phyloP scores from a whole-genome alignment of 2,113 vertebrate species.

The Paradoxurus hermaphroditus region DNA sequence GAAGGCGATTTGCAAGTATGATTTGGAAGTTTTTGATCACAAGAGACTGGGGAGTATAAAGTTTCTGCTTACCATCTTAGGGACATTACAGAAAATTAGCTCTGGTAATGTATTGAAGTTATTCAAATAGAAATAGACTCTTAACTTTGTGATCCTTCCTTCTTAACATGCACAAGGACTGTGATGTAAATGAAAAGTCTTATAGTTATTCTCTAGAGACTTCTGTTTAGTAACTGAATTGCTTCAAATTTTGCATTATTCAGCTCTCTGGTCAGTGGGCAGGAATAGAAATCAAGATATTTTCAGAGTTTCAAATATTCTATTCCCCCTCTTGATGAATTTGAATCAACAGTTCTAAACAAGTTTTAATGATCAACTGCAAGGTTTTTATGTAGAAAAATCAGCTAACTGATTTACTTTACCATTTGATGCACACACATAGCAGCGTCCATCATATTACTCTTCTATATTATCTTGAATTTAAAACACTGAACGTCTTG shows the following conservation, averaged over 20 bases:
- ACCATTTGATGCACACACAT: constrained; percentile 4
- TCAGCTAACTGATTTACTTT: background rate
- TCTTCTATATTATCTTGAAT: background rate
- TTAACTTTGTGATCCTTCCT: constrained; percentile 58
- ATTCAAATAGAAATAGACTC: constrained; percentile 65
- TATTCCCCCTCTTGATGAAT: constrained; percentile 54
- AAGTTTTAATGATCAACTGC: constrained; percentile 61
- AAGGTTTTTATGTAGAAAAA: constrained; percentile 23
- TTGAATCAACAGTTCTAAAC: constrained; percentile 44
- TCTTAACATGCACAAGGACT: constrained; percentile 53
- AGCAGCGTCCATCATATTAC: background rate
- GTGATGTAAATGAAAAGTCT: constrained; percentile 44
- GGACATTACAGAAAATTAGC: constrained; percentile 70
- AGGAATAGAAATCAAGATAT: constrained; percentile 57
- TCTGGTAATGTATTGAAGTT: constrained; percentile 57
- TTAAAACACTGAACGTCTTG: constrained; percentile 37
- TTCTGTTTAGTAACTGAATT: constrained; percentile 27
- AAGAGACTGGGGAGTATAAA: constrained; percentile 35
- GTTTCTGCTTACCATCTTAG: constrained; percentile 61
- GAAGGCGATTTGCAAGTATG: constrained; percentile 72
- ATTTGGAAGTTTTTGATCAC: constrained; percentile 63
- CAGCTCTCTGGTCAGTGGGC: constrained; percentile 39
- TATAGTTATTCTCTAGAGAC: background rate
- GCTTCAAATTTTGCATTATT: constrained; percentile 29
- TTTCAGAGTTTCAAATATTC: constrained; percentile 39